Conservation (phyloP, 2,888 invertebrate species). For the Cerceris ruficornis region DNA sequence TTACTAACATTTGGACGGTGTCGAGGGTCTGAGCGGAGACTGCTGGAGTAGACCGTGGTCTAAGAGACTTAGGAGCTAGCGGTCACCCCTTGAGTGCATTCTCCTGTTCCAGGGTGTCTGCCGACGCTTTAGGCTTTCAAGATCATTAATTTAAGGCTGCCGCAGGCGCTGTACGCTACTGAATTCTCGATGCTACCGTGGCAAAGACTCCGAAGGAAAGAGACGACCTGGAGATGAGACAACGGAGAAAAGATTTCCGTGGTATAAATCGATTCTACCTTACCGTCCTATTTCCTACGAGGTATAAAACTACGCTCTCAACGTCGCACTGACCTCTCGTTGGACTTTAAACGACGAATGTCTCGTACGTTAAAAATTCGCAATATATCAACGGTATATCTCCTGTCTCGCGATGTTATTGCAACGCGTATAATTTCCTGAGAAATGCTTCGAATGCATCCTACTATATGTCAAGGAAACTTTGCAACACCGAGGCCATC, state of each 20-base stretch:
- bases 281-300: background rate
- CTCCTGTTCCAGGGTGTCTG: slow-evolving; percentile 78
- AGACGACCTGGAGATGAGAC: slow-evolving; percentile 27
- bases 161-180: slow-evolving; percentile 61
- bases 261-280: slow-evolving; percentile 11
- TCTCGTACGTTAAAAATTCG: background rate
- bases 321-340: background rate
- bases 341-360: background rate
- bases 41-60: slow-evolving; percentile 75
- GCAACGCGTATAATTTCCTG: background rate
- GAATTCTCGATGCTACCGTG: slow-evolving; percentile 65
- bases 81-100: slow-evolving; percentile 81
- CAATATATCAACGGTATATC: too few relatives aligned
- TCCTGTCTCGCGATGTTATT: too few relatives aligned
- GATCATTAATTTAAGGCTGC: slow-evolving; percentile 80
- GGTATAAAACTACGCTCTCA: background rate
- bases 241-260: slow-evolving; percentile 17
- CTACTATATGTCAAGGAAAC: slow-evolving; percentile 1
- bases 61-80: slow-evolving; percentile 80
- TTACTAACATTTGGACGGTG: slow-evolving; percentile 77
- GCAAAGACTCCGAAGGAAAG: slow-evolving; percentile 49
- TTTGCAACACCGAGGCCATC: background rate
- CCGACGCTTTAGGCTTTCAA: slow-evolving; percentile 79
- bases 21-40: slow-evolving; percentile 67
- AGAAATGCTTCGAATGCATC: background rate